Percentiles rank a stretch among this genome's conserved stretches.
Conservation (phyloP, 2,888 invertebrate species). For the Rhodophaea formosa region DNA sequence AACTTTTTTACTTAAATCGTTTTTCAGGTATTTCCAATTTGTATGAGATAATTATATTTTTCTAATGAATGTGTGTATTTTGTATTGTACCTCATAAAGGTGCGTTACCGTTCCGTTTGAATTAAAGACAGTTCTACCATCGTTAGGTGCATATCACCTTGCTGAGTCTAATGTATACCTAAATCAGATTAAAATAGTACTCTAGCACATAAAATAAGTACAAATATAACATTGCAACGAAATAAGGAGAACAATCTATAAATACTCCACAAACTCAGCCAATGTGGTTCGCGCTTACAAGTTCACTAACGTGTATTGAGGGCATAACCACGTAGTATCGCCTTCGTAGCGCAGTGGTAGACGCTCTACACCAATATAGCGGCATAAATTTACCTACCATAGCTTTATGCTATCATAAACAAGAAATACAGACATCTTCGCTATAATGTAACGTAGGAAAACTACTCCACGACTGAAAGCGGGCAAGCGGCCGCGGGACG, state of each 20-base stretch:
- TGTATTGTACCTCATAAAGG: no score
- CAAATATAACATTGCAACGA: not conserved
- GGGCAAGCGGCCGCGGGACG: slow-evolving; percentile 42
- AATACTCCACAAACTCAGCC: not conserved
- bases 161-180: no score
- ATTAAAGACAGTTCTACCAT: no score
- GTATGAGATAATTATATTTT: no score
- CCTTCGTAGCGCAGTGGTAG: slow-evolving; percentile 41
- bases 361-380: slow-evolving; percentile 52
- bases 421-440: slow-evolving; percentile 71
- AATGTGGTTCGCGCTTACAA: not conserved
- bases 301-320: slow-evolving; percentile 32
- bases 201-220: not conserved
- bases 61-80: no score
- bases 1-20: no score
- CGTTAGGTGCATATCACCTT: no score
- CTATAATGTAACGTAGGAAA: slow-evolving; percentile 63
- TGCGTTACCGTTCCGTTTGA: no score
- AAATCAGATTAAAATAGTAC: not conserved
- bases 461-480: slow-evolving; percentile 52
- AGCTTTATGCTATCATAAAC: slow-evolving; percentile 72
- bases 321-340: slow-evolving; percentile 29
- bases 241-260: not conserved
- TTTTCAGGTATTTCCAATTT: no score
- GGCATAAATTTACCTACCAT: slow-evolving; percentile 65